phyloP scores from a whole-genome alignment of 2,113 vertebrate species.

The Aspidoscelis tigris region DNA sequence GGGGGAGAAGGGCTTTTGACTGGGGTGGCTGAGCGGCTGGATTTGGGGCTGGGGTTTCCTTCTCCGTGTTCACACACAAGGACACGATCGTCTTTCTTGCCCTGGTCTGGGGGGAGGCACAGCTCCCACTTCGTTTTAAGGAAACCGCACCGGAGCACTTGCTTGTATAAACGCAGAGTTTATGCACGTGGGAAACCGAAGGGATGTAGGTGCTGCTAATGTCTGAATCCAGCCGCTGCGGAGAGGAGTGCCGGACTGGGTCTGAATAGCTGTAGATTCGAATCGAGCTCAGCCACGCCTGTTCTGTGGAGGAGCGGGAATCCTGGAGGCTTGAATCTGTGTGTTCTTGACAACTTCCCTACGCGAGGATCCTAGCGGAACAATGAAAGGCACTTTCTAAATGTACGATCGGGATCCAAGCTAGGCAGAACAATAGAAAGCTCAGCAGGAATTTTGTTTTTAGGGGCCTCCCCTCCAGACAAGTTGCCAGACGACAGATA shows the following conservation, averaged over 20 bases:
- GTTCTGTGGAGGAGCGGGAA: not conserved
- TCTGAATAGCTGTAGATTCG: too few species aligned
- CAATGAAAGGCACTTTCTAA: slow-evolving; percentile 17
- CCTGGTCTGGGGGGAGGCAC: too few species aligned
- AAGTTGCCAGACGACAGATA: not conserved
- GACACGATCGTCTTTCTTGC: not conserved
- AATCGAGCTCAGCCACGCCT: not conserved
- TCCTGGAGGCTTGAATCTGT: not conserved
- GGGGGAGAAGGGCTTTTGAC: not conserved
- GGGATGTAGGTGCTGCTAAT: not conserved
- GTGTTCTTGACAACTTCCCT: not conserved
- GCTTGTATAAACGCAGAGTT: not conserved
- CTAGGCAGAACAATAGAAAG: slow-evolving; percentile 12
- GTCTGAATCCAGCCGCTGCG: too few species aligned
- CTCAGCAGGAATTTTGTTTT: slow-evolving; percentile 5
- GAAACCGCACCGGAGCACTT: not conserved
- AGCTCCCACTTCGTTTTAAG: not conserved
- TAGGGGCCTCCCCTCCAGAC: not conserved
- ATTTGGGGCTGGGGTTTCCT: not conserved
- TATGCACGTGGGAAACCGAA: not conserved
- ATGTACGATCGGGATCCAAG: not conserved
- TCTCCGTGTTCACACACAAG: not conserved
- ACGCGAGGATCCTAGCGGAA: not conserved
- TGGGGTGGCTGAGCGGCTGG: not conserved
- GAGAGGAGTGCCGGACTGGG: too few species aligned